Percentiles rank a stretch among this genome's conserved stretches.
phyloP scores from a whole-genome alignment of 2,888 invertebrate genomes.

The Dyspetes luteomarginatus region DNA sequence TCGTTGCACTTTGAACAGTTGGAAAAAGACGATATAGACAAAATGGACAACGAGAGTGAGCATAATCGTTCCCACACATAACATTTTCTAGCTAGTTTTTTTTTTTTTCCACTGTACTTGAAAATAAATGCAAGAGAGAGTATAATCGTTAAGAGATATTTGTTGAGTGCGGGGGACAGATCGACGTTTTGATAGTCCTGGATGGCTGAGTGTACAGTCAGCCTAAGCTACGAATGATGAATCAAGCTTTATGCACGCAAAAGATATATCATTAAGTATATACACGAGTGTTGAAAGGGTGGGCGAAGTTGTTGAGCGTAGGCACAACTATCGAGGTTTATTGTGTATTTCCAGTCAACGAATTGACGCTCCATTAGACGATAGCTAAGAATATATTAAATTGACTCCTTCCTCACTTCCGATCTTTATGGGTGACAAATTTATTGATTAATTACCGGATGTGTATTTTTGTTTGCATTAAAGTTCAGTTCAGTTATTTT shows the following conservation, averaged over 20 bases:
- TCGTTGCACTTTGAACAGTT: conserved; percentile 30
- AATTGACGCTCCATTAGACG: conserved; percentile 13
- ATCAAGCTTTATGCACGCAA: conserved; percentile 50
- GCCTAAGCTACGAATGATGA: conserved; percentile 36
- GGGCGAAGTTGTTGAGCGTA: conserved; percentile 60
- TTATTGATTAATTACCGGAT: conserved; percentile 48
- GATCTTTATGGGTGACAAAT: conserved; percentile 18
- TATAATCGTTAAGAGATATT: conserved; percentile 1
- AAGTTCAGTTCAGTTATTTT: not conserved
- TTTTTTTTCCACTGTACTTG: too few species aligned
- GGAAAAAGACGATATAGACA: too few species aligned
- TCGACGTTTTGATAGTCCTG: conserved; percentile 18
- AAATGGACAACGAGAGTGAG: conserved; percentile 32
- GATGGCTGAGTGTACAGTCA: not conserved
- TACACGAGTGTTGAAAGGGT: conserved; percentile 21
- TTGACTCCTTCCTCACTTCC: conserved; percentile 37
- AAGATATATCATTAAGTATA: not conserved
- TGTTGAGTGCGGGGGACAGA: not conserved
- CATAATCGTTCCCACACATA: conserved; percentile 45
- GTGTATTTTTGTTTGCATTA: conserved; percentile 2
- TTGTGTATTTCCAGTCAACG: conserved; percentile 18
- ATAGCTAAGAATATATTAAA: conserved; percentile 36
- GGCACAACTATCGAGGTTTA: conserved; percentile 52
- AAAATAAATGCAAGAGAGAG: not conserved
- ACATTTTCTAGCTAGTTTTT: conserved; percentile 11